Base-by-base conservation (phyloP, 2,888 invertebrate genomes). In the Limnephilus auricula region DNA sequence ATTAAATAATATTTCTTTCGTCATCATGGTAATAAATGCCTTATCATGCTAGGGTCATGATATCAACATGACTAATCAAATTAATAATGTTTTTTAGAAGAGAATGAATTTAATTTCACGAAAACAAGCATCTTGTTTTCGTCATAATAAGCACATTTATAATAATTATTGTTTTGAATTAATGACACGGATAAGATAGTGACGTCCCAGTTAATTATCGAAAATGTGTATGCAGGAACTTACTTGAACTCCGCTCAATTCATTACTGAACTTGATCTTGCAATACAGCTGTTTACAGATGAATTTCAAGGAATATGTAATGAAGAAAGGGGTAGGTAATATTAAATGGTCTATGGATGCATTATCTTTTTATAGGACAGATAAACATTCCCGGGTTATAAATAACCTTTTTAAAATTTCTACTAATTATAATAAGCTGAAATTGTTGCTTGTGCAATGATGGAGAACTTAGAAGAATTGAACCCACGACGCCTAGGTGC, bases 171-270 rank as follows among this genome's bases (percentile, higher is more conserved):
- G 83, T 37, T 83, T 83, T 83, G 83, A 83, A 86, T 86, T 45
- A 30, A 31, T 45, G 50, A 45, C 30, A 6, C n/a, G 9, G 50
- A 86, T 86, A 65, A 86, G 86, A 50, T 18, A 13, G 4, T 45
- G 31, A 50, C 30, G 50, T 50, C 18, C 18, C 50, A 79, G 50
- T 90, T 78, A 34, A 30, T 87, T 90, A 89, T 91, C 84, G 78
- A 45, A 65, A 92, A 90, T 91, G 93, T 92, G 89, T 92, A 91
- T 93, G 87, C 90, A 92, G 92, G 91, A 93, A 93, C 90, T 93
- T 37, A 90, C 93, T 93, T 93, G 82, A 89, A 93, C 93, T 92
- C 89, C 45, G 45, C 2, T 83, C n/a, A 34, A 40, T 78, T 40
- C 4, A 0, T 25, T 34, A 83, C 32, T 37, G 37, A 34, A 34